A percentile compares a stretch with the other conserved stretches of the same genome.
These are phyloP conservation scores for Dascyllus trimaculatus DNA, from an alignment of 2,113 vertebrate genomes.

Conservation along the genomic window DNA sequence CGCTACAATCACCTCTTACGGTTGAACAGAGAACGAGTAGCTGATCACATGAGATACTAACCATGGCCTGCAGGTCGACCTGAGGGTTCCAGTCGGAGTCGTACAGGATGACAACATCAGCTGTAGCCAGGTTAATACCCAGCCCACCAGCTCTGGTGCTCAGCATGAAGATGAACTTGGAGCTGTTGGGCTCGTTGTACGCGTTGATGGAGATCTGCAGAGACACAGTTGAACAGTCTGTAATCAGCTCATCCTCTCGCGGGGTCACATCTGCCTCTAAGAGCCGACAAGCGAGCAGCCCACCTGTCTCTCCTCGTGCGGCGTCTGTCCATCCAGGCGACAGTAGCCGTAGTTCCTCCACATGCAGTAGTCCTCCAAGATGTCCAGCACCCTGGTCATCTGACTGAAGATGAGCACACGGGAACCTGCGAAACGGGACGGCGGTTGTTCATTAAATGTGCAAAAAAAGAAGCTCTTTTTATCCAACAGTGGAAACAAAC, in stretches of 20 bases:
- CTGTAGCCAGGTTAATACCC: slow-evolving; percentile 98
- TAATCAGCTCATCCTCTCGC: background rate
- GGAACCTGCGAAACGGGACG: slow-evolving; percentile 84
- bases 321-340: slow-evolving; percentile 95
- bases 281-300: background rate
- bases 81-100: slow-evolving; percentile 99
- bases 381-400: slow-evolving; percentile 98
- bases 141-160: slow-evolving; percentile 97
- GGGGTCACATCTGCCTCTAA: background rate
- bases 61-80: slow-evolving; percentile 99
- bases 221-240: background rate
- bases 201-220: slow-evolving; percentile 94
- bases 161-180: slow-evolving; percentile 98
- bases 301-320: slow-evolving; percentile 98
- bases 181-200: slow-evolving; percentile 94
- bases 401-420: slow-evolving; percentile 98
- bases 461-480: too few relatives aligned
- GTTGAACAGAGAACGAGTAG: background rate
- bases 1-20: background rate
- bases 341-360: slow-evolving; percentile 97
- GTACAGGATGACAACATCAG: slow-evolving; percentile 97
- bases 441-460: background rate
- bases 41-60: slow-evolving; percentile 66
- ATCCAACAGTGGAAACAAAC: too few relatives aligned
- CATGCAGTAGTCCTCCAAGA: slow-evolving; percentile 99